A percentile compares a stretch with the other conserved stretches of the same genome.
phyloP scores from a whole-genome alignment of 1,140 invertebrate species.

The Drosophila teissieri region DNA sequence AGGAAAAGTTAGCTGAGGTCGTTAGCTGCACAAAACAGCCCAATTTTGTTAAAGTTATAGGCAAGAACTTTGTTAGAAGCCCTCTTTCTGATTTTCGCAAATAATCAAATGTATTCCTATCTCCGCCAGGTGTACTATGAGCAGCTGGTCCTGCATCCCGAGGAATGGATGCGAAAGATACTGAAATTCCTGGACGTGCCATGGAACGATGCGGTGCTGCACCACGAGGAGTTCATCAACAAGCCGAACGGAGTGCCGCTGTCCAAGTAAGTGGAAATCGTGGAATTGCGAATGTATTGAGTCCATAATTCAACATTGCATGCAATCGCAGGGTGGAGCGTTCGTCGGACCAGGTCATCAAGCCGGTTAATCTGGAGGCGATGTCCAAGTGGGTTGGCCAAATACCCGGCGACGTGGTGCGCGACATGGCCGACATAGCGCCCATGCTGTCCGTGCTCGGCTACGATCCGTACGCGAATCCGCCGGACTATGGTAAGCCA shows the following conservation, averaged over 20 bases:
- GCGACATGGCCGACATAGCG: conserved; percentile 95
- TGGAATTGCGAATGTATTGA: background rate
- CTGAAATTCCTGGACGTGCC: conserved; percentile 95
- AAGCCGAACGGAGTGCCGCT: conserved; percentile 96
- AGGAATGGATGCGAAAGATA: conserved; percentile 94
- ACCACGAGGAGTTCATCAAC: conserved; percentile 99
- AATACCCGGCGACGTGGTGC: conserved; percentile 95
- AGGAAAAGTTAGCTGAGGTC: too few species aligned
- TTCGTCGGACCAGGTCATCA: conserved; percentile 99
- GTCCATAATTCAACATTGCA: background rate
- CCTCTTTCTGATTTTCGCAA: too few species aligned
- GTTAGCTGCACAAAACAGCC: too few species aligned
- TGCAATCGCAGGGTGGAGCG: conserved; percentile 92
- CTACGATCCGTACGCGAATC: conserved; percentile 97
- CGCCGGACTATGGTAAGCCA: conserved; percentile 95
- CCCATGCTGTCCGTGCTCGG: conserved; percentile 96
- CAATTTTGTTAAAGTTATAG: too few species aligned
- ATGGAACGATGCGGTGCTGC: conserved; percentile 98
- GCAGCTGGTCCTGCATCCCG: conserved; percentile 97
- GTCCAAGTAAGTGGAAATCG: conserved; percentile 91
- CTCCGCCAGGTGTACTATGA: conserved; percentile 92
- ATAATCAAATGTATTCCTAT: background rate
- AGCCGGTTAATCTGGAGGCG: conserved; percentile 98
- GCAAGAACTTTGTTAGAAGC: too few species aligned
- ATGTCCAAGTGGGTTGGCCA: conserved; percentile 98